Evolutionary conservation across 2,888 invertebrate species (phyloP).

Genomic region (Ligdia adustata): DNA sequence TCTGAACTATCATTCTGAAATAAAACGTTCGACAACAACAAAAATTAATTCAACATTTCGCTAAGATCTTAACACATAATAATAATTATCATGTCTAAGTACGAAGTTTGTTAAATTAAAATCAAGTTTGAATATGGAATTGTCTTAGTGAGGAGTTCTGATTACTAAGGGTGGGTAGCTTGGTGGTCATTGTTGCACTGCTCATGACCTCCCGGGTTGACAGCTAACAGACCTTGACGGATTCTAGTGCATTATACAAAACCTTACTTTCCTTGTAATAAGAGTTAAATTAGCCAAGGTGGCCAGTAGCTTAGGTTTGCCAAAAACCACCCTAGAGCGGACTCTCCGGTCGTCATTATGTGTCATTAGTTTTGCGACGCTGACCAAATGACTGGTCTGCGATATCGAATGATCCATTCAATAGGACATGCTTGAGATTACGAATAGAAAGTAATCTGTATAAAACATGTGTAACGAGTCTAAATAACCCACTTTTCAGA

Average conservation of each 20-base stretch:
- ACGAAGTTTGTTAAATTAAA: too few relatives aligned
- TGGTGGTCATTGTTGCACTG: conserved; percentile 68
- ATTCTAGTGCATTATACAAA: conserved; percentile 40
- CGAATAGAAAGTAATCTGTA: too few relatives aligned
- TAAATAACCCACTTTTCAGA: too few relatives aligned
- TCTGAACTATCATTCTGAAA: too few relatives aligned
- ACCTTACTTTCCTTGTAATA: conserved; percentile 45
- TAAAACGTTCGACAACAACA: too few relatives aligned
- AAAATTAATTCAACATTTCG: too few relatives aligned
- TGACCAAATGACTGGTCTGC: conserved; percentile 82
- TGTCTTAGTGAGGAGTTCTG: conserved; percentile 52
- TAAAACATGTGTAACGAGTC: too few relatives aligned
- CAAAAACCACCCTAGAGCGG: conserved; percentile 58
- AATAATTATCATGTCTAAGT: too few relatives aligned
- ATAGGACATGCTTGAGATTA: conserved; percentile 59
- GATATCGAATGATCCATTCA: conserved; percentile 80
- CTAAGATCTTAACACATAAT: too few relatives aligned
- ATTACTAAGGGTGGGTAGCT: conserved; percentile 69
- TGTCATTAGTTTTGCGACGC: conserved; percentile 84
- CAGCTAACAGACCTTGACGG: conserved; percentile 76
- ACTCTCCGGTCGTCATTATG: conserved; percentile 77
- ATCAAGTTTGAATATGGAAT: too few relatives aligned
- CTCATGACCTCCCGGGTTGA: conserved; percentile 69
- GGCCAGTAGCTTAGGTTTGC: conserved; percentile 23
- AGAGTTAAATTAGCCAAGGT: conserved; percentile 44